These are phyloP conservation scores for Metopia argyrocephala DNA, from an alignment of 2,888 invertebrate species.

Conservation along the genomic window DNA sequence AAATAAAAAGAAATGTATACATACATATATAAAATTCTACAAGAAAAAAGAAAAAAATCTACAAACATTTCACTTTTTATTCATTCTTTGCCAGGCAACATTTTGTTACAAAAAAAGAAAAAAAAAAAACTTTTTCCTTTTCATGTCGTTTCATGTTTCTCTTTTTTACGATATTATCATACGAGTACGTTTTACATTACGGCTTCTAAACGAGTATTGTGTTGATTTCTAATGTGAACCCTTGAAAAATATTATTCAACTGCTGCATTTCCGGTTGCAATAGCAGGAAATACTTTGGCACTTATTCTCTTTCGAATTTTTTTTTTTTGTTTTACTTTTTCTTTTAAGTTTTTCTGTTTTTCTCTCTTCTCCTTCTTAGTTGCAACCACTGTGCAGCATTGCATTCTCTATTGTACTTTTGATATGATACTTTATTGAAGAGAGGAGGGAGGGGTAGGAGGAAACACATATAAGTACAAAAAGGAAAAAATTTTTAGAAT, in stretches of 20 bases:
- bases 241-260: slow-evolving; percentile 54
- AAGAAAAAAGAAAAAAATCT: too few species aligned
- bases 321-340: slow-evolving; percentile 45
- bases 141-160: too few species aligned
- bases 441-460: slow-evolving; percentile 19
- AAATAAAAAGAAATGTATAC: too few species aligned
- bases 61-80: too few species aligned
- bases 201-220: too few species aligned
- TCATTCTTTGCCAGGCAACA: too few species aligned
- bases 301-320: slow-evolving; percentile 66
- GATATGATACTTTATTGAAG: neutral
- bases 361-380: neutral
- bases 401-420: neutral
- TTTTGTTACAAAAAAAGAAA: too few species aligned
- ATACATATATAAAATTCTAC: too few species aligned
- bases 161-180: too few species aligned
- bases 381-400: slow-evolving; percentile 45
- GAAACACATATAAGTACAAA: slow-evolving; percentile 24
- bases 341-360: neutral
- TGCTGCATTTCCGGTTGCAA: slow-evolving; percentile 67
- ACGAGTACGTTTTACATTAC: too few species aligned
- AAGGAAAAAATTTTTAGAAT: slow-evolving; percentile 53
- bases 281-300: slow-evolving; percentile 69
- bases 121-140: too few species aligned
- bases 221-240: slow-evolving; percentile 53